Conservation (phyloP, 2,888 invertebrate species). For the Erebia ligea region DNA sequence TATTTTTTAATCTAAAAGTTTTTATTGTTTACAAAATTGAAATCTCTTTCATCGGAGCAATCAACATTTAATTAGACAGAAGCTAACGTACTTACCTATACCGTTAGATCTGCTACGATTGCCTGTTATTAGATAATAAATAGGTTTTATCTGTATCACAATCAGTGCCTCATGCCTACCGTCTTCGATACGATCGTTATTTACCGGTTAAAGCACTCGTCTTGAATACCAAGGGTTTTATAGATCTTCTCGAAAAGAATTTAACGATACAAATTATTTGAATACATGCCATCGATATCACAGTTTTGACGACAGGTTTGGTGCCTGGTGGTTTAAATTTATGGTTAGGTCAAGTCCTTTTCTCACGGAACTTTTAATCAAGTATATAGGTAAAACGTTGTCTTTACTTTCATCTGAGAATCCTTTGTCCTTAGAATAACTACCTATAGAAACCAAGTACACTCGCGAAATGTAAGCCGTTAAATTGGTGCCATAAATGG, state of each 20-base stretch:
- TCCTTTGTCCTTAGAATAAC: too few species aligned
- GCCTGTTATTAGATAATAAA: slow-evolving; percentile 15
- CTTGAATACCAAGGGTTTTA: slow-evolving; percentile 2
- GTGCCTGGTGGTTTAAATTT: too few species aligned
- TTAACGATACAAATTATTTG: not conserved
- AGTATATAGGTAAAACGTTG: too few species aligned
- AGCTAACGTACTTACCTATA: not conserved
- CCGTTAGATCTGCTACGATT: slow-evolving; percentile 7
- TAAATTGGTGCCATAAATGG: too few species aligned
- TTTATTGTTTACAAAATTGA: slow-evolving; percentile 9
- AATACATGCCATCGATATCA: too few species aligned
- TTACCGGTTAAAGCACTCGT: slow-evolving; percentile 7
- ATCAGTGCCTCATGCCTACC: slow-evolving; percentile 14
- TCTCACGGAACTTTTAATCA: too few species aligned
- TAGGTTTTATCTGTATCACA: slow-evolving; percentile 22
- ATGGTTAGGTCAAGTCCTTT: too few species aligned
- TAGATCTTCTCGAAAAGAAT: not conserved
- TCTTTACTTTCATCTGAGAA: too few species aligned
- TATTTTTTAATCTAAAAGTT: not conserved
- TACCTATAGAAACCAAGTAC: too few species aligned
- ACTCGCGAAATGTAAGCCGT: too few species aligned
- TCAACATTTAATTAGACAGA: slow-evolving; percentile 13
- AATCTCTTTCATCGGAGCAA: not conserved
- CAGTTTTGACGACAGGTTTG: too few species aligned
- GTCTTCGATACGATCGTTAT: slow-evolving; percentile 15